Base-by-base conservation (phyloP, 2,113 vertebrate species). In the Trichomycterus rosablanca region DNA sequence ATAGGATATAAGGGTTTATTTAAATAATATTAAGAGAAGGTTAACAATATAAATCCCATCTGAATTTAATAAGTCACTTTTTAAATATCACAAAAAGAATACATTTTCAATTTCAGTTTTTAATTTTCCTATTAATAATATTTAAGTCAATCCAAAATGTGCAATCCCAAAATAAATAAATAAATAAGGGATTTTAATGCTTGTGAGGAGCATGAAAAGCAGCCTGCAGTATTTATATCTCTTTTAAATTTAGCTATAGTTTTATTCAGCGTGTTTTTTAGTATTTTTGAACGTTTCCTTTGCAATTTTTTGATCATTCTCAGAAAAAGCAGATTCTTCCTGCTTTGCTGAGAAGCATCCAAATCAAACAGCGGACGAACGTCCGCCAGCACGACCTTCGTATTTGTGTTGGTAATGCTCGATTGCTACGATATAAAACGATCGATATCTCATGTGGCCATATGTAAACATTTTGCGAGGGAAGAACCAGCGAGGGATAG, bases 391-490 rank as follows among this genome's bases (percentile, higher is more conserved):
- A 40, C 56, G 69, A 73, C 60, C 55, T 58, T 63, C 51, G 44
- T 39, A 59, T 54, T 68, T 58, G 16, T 61, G 39, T 81, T 59
- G 56, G 16, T 61, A 42, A 82, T 59, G 56, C 69, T 76, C 80
- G 79, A 84, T 83, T 83, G 69, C 71, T 68, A 74, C 67, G 70
- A 78, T 26, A 35, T 70, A 64, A 71, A 80, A 74, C 81, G 60
- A 72, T 77, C 74, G 54, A 74, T 76, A 78, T 83, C 58, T 72
- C 71, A 37, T 74, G 62, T 23, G 24, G 50, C 76, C 83, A 83
- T 81, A 60, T 84, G 82, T 69, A 79, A 83, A 74, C 78, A 74
- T 81, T 86, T 87, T 84, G 71, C 76, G 67, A 35, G 9, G 53
- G 39, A 24, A 60, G 54, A 40, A 54, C 52, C 60, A 54, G 43